A percentile compares a stretch with the other conserved stretches of the same genome.
Evolutionary conservation across 2,888 invertebrate genomes (phyloP).

Genomic region (Callinectes sapidus): DNA sequence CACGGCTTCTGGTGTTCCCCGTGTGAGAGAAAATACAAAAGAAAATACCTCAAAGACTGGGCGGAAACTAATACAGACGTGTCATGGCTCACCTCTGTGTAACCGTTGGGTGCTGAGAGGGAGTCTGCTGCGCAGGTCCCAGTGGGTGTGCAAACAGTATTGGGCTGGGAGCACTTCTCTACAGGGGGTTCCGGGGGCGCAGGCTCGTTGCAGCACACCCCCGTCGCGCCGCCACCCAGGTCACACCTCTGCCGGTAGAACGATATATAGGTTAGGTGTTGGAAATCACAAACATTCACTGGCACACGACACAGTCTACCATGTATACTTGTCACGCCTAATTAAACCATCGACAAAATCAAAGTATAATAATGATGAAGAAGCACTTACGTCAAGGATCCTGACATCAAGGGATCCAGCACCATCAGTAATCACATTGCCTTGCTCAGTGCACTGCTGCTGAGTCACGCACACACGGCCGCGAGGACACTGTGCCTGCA

Average conservation of each 20-base stretch:
- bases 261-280: background rate
- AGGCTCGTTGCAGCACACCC: conserved; percentile 3
- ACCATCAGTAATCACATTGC: conserved; percentile 57
- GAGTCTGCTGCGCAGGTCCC: background rate
- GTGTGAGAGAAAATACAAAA: background rate
- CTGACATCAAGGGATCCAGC: conserved; percentile 56
- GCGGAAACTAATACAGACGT: background rate
- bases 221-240: background rate
- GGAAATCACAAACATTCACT: no score
- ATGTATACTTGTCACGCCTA: background rate
- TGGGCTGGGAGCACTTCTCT: background rate
- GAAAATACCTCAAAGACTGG: background rate
- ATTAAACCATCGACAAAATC: background rate
- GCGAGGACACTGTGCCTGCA: conserved; percentile 28
- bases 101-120: background rate
- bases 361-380: background rate
- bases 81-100: conserved; percentile 3
- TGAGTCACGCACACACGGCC: conserved; percentile 47
- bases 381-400: background rate
- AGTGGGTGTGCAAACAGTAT: background rate
- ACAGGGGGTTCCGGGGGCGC: background rate
- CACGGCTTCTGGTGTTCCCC: background rate
- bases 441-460: conserved; percentile 48
- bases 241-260: conserved; percentile 17
- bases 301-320: background rate